Base-by-base conservation (phyloP, 1,140 invertebrate species). In the Bactericera cockerelli region DNA sequence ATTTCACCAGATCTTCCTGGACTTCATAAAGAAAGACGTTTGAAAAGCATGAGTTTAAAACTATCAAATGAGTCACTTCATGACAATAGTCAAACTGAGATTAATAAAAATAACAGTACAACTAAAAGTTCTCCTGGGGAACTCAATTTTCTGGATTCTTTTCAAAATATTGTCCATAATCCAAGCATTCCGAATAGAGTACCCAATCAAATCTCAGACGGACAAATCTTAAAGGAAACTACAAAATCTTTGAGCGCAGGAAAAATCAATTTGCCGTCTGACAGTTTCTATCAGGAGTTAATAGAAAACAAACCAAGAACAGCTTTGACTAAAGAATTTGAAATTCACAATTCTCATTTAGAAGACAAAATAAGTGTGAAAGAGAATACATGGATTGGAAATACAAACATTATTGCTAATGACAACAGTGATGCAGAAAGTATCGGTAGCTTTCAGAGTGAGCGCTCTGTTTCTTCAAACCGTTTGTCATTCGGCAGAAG, bases 231-330 rank as follows among this genome's bases (percentile, higher is more conserved):
- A 6, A 49, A 49, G 42, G 42, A 49, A 19, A 19, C 33, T 11
- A 49, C n/a, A 49, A 49, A 36, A 49, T 49, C 42, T 19, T n/a
- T 49, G 19, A 49, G 42, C 19, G 42, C 42, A 49, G 42, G 42
- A 49, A 49, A 49, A 49, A 49, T 8, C 3, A 49, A 4, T 49
- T 16, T n/a, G 4, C 19, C 22, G 22, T 8, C n/a, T 4, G 19
- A n/a, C 42, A 6, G 19, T 19, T 49, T 49, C 8, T 49, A 49
- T 49, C 42, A 49, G 6, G 8, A 49, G 22, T 22, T 49, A 8
- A 49, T 49, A 19, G 42, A 49, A 49, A 49, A 49, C n/a, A 49
- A 49, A 49, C 42, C 42, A 19, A 49, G 19, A 49, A 49, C 42
- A 8, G 42, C 42, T 10, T 49, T 49, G 22, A 8, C 42, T 10